A percentile compares a stretch with the other conserved stretches of the same genome.
Conservation (phyloP, 35 echinoderm and acorn worm genomes). For the Ptychodera flava region DNA sequence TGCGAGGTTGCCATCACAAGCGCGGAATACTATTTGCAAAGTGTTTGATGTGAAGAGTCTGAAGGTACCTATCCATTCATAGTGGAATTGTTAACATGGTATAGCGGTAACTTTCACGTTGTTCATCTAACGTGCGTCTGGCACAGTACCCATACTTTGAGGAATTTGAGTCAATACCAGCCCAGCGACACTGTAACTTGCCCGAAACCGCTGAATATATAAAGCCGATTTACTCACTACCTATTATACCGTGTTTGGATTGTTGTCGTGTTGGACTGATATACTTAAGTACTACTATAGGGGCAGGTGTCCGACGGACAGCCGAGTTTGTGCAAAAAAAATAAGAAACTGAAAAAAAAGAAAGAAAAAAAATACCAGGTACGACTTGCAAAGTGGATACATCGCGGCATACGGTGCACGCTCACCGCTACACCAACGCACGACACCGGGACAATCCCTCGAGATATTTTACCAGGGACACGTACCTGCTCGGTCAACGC, state of each 20-base stretch:
- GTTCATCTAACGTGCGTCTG: background rate
- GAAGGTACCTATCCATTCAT: background rate
- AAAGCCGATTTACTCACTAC: background rate
- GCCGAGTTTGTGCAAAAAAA: too few relatives aligned
- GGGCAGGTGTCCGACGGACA: too few relatives aligned
- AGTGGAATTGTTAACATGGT: background rate
- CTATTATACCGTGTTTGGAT: background rate
- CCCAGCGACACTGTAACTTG: background rate
- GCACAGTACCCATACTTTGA: background rate
- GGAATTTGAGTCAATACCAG: background rate
- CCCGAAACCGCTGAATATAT: background rate
- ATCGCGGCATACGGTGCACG: background rate
- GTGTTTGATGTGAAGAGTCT: background rate
- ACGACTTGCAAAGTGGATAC: background rate
- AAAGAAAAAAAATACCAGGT: background rate
- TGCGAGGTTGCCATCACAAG: too few relatives aligned
- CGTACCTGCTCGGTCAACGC: background rate
- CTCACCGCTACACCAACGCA: background rate
- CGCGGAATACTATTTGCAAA: background rate
- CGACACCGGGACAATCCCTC: background rate
- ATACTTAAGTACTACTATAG: too few relatives aligned
- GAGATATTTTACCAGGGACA: background rate
- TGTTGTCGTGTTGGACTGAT: background rate
- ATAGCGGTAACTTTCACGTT: background rate
- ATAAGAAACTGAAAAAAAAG: too few relatives aligned